Conservation (phyloP, 1,140 invertebrate genomes). For the Ceratina australensis region DNA sequence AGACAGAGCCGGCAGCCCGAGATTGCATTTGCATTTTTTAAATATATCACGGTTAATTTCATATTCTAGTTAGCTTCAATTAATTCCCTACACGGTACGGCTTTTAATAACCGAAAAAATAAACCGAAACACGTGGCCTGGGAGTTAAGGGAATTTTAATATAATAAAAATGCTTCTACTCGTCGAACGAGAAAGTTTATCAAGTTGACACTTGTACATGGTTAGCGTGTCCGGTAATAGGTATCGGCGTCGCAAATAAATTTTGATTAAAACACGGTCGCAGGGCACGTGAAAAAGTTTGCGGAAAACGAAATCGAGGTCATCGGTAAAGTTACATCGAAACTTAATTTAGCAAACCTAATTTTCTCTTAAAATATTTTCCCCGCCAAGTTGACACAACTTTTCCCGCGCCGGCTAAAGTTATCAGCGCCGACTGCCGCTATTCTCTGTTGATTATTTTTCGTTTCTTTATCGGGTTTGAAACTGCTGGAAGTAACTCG, state of each 20-base stretch:
- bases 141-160: too few species aligned
- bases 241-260: background rate
- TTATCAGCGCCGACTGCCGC: background rate
- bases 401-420: background rate
- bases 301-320: background rate
- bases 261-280: background rate
- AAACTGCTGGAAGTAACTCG: background rate
- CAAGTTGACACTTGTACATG: background rate
- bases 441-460: background rate
- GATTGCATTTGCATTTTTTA: background rate
- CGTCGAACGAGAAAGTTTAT: background rate
- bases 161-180: too few species aligned
- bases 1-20: too few species aligned
- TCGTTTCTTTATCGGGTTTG: background rate
- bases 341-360: slow-evolving; percentile 23
- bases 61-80: background rate
- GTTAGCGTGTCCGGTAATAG: too few species aligned
- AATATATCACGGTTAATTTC: background rate
- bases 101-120: too few species aligned
- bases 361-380: slow-evolving; percentile 24
- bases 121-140: too few species aligned
- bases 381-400: background rate
- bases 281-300: background rate
- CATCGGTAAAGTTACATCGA: slow-evolving; percentile 4
- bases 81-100: background rate